Conservation (phyloP, 2,888 invertebrate genomes). For the Dolichopus griseipennis region DNA sequence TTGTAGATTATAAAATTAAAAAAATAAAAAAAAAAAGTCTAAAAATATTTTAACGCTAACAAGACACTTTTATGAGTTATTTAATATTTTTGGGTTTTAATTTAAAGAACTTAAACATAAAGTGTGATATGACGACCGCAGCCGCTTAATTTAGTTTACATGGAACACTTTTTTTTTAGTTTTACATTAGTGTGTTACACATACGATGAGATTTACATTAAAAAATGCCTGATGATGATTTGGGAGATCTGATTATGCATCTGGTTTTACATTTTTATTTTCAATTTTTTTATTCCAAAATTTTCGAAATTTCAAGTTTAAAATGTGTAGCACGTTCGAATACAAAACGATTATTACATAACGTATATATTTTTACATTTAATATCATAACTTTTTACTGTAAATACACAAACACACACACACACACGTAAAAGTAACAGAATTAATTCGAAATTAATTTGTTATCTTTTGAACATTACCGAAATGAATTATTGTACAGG, state of each 20-base stretch:
- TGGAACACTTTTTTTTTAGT: not conserved
- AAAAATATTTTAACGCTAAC: not conserved
- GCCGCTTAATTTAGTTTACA: not conserved
- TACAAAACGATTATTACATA: not conserved
- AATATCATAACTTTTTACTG: no score
- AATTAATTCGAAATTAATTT: no score
- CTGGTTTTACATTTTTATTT: not conserved
- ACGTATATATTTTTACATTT: not conserved
- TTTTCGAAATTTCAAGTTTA: not conserved
- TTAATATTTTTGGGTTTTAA: not conserved
- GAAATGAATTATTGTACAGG: no score
- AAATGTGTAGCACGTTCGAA: not conserved
- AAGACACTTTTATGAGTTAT: conserved; percentile 2
- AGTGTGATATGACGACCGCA: no score
- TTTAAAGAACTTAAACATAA: no score
- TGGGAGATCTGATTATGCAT: conserved; percentile 3
- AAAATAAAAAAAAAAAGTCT: not conserved
- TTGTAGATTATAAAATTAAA: not conserved
- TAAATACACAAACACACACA: no score
- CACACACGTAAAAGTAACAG: no score
- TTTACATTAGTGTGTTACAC: not conserved
- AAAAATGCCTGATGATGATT: not conserved
- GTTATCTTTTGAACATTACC: no score
- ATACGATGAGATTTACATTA: no score
- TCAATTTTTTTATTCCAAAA: not conserved